Percentiles rank a stretch among this genome's conserved stretches.
Conservation (phyloP, 2,888 invertebrate species). For the Ectemnius cavifrons region DNA sequence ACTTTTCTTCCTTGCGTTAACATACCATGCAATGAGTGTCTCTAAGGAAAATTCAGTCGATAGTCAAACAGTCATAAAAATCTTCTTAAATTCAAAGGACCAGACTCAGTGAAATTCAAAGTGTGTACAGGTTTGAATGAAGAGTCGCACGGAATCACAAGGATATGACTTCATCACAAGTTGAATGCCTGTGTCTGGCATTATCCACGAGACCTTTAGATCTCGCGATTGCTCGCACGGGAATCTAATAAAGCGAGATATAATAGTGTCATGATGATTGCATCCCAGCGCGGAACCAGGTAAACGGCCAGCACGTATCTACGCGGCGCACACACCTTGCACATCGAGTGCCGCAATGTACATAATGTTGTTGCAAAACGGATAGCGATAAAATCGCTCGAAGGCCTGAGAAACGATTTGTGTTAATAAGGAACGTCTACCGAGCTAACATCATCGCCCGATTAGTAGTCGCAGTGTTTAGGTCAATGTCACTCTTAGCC, state of each 20-base stretch:
- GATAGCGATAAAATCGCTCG: conserved; percentile 43
- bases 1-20: no score
- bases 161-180: conserved; percentile 27
- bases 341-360: conserved; percentile 5
- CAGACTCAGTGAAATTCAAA: no score
- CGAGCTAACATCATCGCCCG: conserved; percentile 37
- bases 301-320: conserved; percentile 29
- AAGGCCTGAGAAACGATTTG: conserved; percentile 49
- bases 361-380: conserved; percentile 26
- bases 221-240: conserved; percentile 35
- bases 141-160: background rate
- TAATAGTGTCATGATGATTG: conserved; percentile 41
- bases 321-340: conserved; percentile 3
- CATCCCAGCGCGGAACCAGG: conserved; percentile 27
- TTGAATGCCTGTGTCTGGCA: conserved; percentile 30
- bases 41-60: no score
- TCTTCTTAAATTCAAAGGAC: no score
- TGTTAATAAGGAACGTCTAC: conserved; percentile 39
- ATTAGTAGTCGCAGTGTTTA: conserved; percentile 40
- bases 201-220: conserved; percentile 48
- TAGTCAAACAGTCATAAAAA: no score
- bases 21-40: no score
- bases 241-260: conserved; percentile 39
- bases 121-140: no score
- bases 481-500: conserved; percentile 35